These are phyloP conservation scores for Epizoanthus fatuus DNA, from an alignment of 92 coral and sea anemone species.

Conservation along the genomic window DNA sequence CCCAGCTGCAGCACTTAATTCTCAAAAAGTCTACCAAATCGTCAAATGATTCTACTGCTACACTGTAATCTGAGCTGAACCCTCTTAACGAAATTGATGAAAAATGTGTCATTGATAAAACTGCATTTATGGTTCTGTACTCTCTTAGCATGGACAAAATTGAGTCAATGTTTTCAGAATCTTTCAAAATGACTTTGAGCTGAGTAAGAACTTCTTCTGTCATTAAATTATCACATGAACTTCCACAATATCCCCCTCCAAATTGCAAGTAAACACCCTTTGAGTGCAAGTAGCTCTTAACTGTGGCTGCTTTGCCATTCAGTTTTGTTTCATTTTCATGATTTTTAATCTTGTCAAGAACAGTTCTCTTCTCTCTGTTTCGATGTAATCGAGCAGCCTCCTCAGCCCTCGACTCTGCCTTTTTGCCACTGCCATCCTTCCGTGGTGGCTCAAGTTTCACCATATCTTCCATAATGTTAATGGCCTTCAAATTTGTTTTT, in stretches of 20 bases:
- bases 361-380: background rate
- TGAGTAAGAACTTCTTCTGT: background rate
- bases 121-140: background rate
- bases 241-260: slow-evolving; percentile 1
- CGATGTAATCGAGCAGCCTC: background rate
- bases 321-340: background rate
- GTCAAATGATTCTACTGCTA: background rate
- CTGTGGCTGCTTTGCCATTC: background rate
- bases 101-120: background rate
- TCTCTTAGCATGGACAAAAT: background rate
- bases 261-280: background rate
- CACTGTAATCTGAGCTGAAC: background rate
- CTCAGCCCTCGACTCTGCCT: background rate
- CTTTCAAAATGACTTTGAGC: background rate
- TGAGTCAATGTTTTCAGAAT: background rate
- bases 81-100: background rate
- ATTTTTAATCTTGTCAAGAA: background rate
- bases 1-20: background rate
- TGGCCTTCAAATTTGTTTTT: slow-evolving; percentile 5
- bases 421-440: background rate
- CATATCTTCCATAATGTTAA: background rate
- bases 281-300: background rate
- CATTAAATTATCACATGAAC: background rate
- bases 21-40: background rate
- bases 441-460: background rate